These are phyloP conservation scores for Sinocyclocheilus anshuiensis DNA, from an alignment of 2,113 vertebrate species.

Conservation along the genomic window DNA sequence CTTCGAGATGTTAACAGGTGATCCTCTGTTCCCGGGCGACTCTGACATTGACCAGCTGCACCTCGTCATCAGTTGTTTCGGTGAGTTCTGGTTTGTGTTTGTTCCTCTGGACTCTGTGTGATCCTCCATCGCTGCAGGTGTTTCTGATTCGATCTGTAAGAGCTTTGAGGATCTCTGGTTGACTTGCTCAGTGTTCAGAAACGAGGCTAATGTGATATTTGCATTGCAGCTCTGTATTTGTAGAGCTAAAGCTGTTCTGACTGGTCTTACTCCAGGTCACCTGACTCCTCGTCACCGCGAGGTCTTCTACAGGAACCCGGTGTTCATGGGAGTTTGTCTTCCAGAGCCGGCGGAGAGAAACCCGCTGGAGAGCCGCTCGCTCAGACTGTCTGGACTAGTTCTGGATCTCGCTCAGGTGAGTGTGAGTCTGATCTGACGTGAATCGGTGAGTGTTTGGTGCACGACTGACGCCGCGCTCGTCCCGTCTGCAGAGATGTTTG, in stretches of 20 bases:
- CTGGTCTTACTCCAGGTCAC: conserved; percentile 73
- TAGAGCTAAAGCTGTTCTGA: no score
- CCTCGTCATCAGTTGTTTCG: conserved; percentile 81
- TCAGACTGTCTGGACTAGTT: background rate
- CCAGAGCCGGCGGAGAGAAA: conserved; percentile 73
- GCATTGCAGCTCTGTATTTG: no score
- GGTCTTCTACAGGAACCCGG: conserved; percentile 85
- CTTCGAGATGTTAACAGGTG: conserved; percentile 86
- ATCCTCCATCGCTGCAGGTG: no score
- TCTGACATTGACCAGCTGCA: conserved; percentile 92
- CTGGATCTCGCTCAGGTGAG: background rate
- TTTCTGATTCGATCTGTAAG: no score
- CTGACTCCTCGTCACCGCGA: conserved; percentile 85
- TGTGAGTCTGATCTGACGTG: background rate
- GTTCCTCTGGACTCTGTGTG: no score
- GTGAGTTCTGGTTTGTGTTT: conserved; percentile 26
- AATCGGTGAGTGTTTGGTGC: background rate
- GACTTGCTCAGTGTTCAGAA: no score
- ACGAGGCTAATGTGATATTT: no score
- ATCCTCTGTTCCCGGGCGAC: conserved; percentile 88
- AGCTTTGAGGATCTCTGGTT: no score
- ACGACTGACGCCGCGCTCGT: background rate
- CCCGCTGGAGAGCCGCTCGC: background rate
- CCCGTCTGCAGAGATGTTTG: background rate
- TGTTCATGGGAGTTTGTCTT: conserved; percentile 83